Percentiles rank a stretch among this genome's conserved stretches.
These are phyloP conservation scores for Bufo bufo DNA, from an alignment of 2,113 vertebrate genomes.

Conservation along the genomic window DNA sequence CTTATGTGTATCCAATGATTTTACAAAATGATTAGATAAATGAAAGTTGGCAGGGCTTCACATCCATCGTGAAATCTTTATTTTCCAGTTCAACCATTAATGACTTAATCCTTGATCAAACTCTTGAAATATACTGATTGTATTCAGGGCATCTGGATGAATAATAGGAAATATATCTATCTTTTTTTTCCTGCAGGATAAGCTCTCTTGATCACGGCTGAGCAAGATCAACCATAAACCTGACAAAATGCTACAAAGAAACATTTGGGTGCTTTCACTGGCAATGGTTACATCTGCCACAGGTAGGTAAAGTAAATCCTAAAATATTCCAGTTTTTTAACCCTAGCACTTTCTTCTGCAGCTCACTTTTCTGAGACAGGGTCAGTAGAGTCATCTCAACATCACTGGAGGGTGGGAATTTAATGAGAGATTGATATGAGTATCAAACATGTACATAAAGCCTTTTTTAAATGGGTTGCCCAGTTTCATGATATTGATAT, in stretches of 20 bases:
- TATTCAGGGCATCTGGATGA: background rate
- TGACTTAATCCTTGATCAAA: background rate
- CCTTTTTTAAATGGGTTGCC: too few relatives aligned
- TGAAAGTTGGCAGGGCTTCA: background rate
- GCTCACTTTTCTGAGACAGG: too few relatives aligned
- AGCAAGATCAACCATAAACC: background rate
- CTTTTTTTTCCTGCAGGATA: background rate
- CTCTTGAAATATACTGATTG: background rate
- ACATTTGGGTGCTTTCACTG: constrained; percentile 35
- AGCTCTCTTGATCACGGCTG: constrained; percentile 6
- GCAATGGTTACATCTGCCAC: constrained; percentile 19
- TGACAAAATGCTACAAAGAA: constrained; percentile 59
- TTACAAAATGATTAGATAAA: constrained; percentile 4
- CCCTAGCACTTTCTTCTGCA: too few relatives aligned
- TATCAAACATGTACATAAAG: too few relatives aligned
- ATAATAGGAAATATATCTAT: background rate
- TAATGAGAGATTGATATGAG: too few relatives aligned
- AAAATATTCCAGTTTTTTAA: background rate
- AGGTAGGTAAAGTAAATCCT: constrained; percentile 59
- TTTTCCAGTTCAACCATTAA: background rate
- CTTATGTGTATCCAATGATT: constrained; percentile 13
- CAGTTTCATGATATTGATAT: too few relatives aligned
- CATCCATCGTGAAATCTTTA: background rate
- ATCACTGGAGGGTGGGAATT: too few relatives aligned
- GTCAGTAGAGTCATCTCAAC: too few relatives aligned